Percentiles rank a stretch among this genome's conserved stretches.
These are phyloP conservation scores for Callospermophilus lateralis DNA, from an alignment of 2,113 vertebrate genomes.

Conservation along the genomic window DNA sequence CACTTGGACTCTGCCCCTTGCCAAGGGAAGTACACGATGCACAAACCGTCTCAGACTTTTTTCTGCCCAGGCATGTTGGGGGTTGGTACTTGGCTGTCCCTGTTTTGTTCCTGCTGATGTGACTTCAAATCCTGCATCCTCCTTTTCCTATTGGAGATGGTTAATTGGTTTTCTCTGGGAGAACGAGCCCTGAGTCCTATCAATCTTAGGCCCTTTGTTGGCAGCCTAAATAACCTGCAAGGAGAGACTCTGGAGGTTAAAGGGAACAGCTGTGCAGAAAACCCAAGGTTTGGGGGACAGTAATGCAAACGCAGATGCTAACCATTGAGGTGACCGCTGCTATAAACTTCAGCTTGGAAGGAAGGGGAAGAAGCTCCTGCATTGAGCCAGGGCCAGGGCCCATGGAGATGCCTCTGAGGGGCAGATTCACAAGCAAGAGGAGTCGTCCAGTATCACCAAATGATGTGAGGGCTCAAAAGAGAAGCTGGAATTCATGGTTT, in stretches of 20 bases:
- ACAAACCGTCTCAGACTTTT: not conserved
- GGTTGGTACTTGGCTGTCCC: not conserved
- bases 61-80: fast-evolving
- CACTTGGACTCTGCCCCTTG: not conserved
- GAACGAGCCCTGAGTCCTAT: not conserved
- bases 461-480: not conserved
- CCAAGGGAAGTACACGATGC: not conserved
- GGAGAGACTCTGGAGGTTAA: not conserved
- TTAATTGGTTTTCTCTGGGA: too few species aligned
- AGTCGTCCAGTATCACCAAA: fast-evolving
- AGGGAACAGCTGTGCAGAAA: not conserved
- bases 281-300: not conserved
- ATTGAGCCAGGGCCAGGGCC: not conserved
- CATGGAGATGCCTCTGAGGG: fast-evolving
- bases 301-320: fast-evolving
- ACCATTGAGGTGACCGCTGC: fast-evolving
- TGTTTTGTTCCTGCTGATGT: fast-evolving
- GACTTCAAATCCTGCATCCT: not conserved
- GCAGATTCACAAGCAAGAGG: not conserved
- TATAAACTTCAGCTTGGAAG: fast-evolving
- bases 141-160: too few species aligned
- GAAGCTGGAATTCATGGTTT: not conserved
- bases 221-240: not conserved
- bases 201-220: not conserved
- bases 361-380: not conserved